phyloP scores from a whole-genome alignment of 2,888 invertebrate genomes.

The Apamea crenata region DNA sequence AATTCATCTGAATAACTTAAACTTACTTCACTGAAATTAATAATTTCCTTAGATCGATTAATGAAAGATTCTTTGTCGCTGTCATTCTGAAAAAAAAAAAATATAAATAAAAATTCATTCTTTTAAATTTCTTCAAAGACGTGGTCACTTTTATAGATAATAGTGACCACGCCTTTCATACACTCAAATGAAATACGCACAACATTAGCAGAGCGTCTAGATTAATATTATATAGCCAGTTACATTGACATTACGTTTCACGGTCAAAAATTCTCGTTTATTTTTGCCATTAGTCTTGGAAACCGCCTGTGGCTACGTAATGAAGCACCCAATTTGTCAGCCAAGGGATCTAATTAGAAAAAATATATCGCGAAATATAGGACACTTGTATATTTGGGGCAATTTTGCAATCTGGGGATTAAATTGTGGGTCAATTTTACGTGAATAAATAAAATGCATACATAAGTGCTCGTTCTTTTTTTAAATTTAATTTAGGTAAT shows the following conservation, averaged over 20 bases:
- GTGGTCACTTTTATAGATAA: too few species aligned
- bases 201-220: constrained; percentile 13
- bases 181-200: constrained; percentile 10
- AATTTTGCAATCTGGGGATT: constrained; percentile 6
- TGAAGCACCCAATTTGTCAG: constrained; percentile 63
- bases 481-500: too few species aligned
- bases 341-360: constrained; percentile 47
- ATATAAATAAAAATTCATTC: too few species aligned
- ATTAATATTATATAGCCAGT: constrained; percentile 17
- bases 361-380: constrained; percentile 43
- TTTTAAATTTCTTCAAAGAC: too few species aligned
- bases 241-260: constrained; percentile 37
- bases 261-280: constrained; percentile 59
- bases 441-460: background rate
- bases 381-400: constrained; percentile 9
- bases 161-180: background rate
- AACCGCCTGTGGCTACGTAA: constrained; percentile 51
- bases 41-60: too few species aligned
- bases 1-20: too few species aligned
- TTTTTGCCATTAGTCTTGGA: constrained; percentile 59
- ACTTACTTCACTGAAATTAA: too few species aligned
- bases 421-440: background rate
- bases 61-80: background rate
- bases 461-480: background rate
- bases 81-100: background rate